phyloP scores from a whole-genome alignment of 2,113 vertebrate genomes.

The Gorsachius goisagi region DNA sequence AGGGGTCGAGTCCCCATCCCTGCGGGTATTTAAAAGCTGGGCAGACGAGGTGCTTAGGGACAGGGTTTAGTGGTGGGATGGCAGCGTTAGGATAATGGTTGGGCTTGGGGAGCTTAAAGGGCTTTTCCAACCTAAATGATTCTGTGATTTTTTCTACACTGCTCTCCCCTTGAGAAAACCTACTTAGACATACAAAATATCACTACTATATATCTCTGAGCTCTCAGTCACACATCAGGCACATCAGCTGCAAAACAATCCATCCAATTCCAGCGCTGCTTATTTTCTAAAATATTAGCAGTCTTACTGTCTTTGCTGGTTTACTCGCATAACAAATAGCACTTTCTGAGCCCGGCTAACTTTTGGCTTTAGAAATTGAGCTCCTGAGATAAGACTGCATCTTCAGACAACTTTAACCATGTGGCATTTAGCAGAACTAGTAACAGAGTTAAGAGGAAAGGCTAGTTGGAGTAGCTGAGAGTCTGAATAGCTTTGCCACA shows the following conservation, averaged over 20 bases:
- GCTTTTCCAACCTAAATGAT: no score
- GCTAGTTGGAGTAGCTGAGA: not conserved
- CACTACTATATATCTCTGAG: accelerated
- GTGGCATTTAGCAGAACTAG: not conserved
- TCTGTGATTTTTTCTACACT: not conserved
- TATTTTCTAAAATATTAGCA: not conserved
- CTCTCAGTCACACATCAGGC: not conserved
- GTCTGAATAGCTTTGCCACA: not conserved
- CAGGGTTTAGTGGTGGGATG: no score
- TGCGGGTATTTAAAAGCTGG: no score
- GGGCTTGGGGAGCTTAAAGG: no score
- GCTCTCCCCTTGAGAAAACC: not conserved
- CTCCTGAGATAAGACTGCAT: not conserved
- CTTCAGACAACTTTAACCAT: not conserved
- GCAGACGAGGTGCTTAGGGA: no score
- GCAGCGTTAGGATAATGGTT: no score
- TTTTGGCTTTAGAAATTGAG: not conserved
- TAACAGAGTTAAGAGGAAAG: not conserved
- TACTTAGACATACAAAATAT: not conserved
- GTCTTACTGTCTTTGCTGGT: not conserved
- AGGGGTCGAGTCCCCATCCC: no score
- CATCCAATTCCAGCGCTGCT: not conserved
- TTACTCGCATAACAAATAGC: not conserved
- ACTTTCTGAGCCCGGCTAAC: not conserved
- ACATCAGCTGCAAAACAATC: not conserved